A percentile compares a stretch with the other conserved stretches of the same genome.
Conservation (phyloP, 2,113 vertebrate genomes). For the Nettapus auritus region DNA sequence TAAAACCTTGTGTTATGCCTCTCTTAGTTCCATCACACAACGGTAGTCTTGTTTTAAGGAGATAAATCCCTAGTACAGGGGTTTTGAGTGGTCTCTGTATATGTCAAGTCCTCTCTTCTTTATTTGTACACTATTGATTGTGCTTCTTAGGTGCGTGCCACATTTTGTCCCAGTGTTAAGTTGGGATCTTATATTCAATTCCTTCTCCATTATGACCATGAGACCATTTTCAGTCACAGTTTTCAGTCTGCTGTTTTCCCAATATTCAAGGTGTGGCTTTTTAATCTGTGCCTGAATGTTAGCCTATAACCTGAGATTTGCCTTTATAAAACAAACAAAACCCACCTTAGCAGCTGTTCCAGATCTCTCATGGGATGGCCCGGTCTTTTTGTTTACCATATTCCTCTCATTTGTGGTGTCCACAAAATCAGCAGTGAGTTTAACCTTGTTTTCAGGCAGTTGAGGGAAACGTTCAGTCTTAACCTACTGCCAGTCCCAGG, state of each 20-base stretch:
- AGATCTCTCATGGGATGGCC: background rate
- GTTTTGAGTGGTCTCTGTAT: background rate
- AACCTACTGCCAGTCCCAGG: background rate
- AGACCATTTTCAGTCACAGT: background rate
- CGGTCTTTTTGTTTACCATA: background rate
- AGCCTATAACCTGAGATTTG: background rate
- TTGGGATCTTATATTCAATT: fast-evolving
- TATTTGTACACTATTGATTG: background rate
- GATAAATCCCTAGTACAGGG: background rate
- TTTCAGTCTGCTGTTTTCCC: background rate
- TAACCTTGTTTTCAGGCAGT: background rate
- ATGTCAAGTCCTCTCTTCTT: background rate
- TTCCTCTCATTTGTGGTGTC: background rate
- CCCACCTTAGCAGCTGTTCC: background rate
- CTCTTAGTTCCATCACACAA: background rate
- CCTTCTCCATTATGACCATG: background rate
- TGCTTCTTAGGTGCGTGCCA: background rate
- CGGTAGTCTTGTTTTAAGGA: background rate
- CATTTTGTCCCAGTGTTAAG: background rate
- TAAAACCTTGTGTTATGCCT: background rate
- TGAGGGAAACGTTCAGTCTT: background rate
- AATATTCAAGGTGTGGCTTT: background rate
- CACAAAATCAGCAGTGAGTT: background rate
- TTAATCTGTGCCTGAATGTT: background rate
- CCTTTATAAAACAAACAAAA: background rate